Evolutionary conservation across 2,888 invertebrate species (phyloP).

Genomic region (Schrankia costaestrigalis): DNA sequence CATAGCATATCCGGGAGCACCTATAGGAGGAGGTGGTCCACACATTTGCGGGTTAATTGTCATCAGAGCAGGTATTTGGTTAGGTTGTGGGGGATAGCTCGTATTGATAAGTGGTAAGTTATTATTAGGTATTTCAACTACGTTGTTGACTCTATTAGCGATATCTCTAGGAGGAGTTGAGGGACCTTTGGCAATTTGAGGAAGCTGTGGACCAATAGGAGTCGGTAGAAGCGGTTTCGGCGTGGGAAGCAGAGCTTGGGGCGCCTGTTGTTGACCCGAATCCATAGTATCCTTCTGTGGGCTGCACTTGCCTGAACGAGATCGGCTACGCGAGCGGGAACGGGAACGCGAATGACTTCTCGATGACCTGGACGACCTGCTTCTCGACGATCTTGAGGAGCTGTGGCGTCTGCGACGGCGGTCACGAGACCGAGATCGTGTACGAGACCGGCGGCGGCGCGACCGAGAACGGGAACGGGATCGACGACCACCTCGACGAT

Average conservation of each 20-base stretch:
- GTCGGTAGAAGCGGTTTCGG: constrained; percentile 52
- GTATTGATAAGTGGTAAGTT: constrained; percentile 26
- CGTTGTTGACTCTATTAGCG: constrained; percentile 10
- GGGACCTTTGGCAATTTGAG: constrained; percentile 40
- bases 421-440: constrained; percentile 55
- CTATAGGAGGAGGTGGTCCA: constrained; percentile 64
- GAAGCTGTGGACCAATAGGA: constrained; percentile 60
- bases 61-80: constrained; percentile 66
- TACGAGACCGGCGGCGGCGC: constrained; percentile 50
- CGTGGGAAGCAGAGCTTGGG: constrained; percentile 50
- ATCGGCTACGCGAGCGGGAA: constrained; percentile 70
- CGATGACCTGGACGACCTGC: constrained; percentile 67
- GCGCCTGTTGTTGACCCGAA: constrained; percentile 51
- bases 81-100: constrained; percentile 37
- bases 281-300: constrained; percentile 57
- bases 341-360: constrained; percentile 63
- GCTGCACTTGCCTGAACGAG: constrained; percentile 80
- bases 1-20: constrained; percentile 58
- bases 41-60: constrained; percentile 66
- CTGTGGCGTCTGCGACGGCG: constrained; percentile 70
- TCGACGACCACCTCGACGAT: constrained; percentile 58
- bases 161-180: constrained; percentile 35
- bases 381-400: constrained; percentile 69
- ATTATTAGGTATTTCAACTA: constrained; percentile 21
- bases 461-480: constrained; percentile 59